Base-by-base conservation (phyloP, 2,113 vertebrate species). In the Climacteris rufus region DNA sequence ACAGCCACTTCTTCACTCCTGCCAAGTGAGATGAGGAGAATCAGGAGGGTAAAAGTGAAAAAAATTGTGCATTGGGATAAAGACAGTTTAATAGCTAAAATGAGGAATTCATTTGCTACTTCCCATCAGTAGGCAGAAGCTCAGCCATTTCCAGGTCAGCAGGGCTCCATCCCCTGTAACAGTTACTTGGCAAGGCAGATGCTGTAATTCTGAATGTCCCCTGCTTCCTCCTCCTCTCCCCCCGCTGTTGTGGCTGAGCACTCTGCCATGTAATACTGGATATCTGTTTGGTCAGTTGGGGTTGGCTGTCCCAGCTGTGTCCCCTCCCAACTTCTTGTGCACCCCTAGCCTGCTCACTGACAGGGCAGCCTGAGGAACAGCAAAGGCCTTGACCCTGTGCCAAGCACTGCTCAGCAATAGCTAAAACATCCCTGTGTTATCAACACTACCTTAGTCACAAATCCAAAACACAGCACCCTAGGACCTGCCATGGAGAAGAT, bases 311-410 rank as follows among this genome's bases (percentile, higher is more conserved):
- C 6, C 9, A 8, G 24, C 33, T 68, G 35, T 81, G 40, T 56
- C 56, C 37, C 12, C 13, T 74, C n/a, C 22, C 50, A 82, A 0
- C 14, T 49, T 21, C 30, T 82, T 63, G 22, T 27, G 4, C 15
- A 25, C 3, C 33, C 22, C 15, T 13, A 77, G 2, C 15, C 39
- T 66, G 2, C 18, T 68, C 1, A 1, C 39, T 39, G n/a, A 9
- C 1, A 0, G 21, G 24, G 22, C 21, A 33, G 45, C 0, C 0
- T 9, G 65, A 69, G 45, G 30, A 82, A 1, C 30, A 33, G 33
- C 60, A 35, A 19, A 69, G 50, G 8, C 27, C 40, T 42, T 70
- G 40, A 13, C 1, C 0, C 44, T 65, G 21, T 79, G 30, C 49
- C 53, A 10, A 85, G 56, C 27, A 4, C 44, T 54, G 25, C 9